Percentiles rank a stretch among this genome's conserved stretches.
phyloP scores from a whole-genome alignment of 2,888 invertebrate species.

The Congeria kusceri region DNA sequence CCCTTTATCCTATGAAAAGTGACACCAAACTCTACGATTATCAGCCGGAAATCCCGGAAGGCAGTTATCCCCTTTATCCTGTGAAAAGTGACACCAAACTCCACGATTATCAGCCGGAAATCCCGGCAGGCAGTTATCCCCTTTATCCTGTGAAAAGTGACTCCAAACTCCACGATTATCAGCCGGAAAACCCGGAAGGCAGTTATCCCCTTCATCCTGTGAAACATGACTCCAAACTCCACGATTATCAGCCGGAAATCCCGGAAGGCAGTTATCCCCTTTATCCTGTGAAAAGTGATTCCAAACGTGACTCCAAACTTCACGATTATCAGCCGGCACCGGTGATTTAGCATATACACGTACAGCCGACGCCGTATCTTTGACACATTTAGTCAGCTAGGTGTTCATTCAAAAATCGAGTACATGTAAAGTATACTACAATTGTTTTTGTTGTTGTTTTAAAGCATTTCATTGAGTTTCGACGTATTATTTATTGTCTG shows the following conservation, averaged over 20 bases:
- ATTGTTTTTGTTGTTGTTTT: too few relatives aligned
- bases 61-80: conserved; percentile 85
- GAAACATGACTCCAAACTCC: conserved; percentile 78
- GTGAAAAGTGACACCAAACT: conserved; percentile 84
- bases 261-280: conserved; percentile 80
- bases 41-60: conserved; percentile 85
- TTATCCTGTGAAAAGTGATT: too few relatives aligned
- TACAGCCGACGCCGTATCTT: too few relatives aligned
- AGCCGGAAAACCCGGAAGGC: conserved; percentile 85
- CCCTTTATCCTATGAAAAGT: conserved; percentile 79
- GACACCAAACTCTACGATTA: conserved; percentile 86
- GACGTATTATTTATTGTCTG: too few relatives aligned
- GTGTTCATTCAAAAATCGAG: too few relatives aligned
- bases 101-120: conserved; percentile 86
- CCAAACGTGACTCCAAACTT: too few relatives aligned
- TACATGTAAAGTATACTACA: too few relatives aligned
- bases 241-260: conserved; percentile 85
- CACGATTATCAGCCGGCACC: too few relatives aligned
- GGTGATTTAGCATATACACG: too few relatives aligned
- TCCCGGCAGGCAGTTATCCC: conserved; percentile 86
- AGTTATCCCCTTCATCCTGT: too few relatives aligned
- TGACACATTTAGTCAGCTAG: too few relatives aligned
- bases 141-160: conserved; percentile 67
- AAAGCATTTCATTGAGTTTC: too few relatives aligned
- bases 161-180: conserved; percentile 86